Evolutionary conservation across 2,888 invertebrate species (phyloP).

Genomic region (Sycophila texana): DNA sequence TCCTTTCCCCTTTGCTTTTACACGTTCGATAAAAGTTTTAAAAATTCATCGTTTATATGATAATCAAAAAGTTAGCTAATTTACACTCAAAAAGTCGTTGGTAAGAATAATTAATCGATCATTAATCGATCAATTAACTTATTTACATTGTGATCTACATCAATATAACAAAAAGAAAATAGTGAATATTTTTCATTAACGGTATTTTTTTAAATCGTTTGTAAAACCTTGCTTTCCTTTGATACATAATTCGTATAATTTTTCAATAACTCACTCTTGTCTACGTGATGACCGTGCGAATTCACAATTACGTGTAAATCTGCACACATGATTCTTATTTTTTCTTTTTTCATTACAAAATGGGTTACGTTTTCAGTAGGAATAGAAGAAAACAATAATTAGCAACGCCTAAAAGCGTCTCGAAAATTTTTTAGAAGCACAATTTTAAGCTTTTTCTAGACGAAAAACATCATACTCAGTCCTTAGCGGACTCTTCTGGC

Average conservation of each 20-base stretch:
- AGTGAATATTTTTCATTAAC: too few species aligned
- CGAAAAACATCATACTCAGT: conserved; percentile 69
- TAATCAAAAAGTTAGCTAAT: conserved; percentile 6
- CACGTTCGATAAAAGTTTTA: too few species aligned
- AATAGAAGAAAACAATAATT: conserved; percentile 36
- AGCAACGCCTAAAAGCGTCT: background rate
- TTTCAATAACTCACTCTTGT: conserved; percentile 54
- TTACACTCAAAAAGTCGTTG: too few species aligned
- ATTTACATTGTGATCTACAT: too few species aligned
- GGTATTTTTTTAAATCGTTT: too few species aligned
- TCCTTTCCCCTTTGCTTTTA: too few species aligned
- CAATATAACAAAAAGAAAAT: too few species aligned
- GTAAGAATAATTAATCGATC: too few species aligned
- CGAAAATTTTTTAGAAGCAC: conserved; percentile 33
- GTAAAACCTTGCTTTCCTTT: too few species aligned
- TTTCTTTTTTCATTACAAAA: conserved; percentile 19
- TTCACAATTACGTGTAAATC: conserved; percentile 14
- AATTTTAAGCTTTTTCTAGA: conserved; percentile 12
- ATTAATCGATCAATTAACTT: too few species aligned
- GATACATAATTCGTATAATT: conserved; percentile 15
- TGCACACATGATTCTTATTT: background rate
- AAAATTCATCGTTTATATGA: background rate
- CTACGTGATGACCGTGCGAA: conserved; percentile 17
- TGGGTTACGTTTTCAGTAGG: conserved; percentile 1
- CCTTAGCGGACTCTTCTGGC: conserved; percentile 70